Evolutionary conservation across 2,888 invertebrate genomes (phyloP).

Genomic region (Miltochrista miniata): DNA sequence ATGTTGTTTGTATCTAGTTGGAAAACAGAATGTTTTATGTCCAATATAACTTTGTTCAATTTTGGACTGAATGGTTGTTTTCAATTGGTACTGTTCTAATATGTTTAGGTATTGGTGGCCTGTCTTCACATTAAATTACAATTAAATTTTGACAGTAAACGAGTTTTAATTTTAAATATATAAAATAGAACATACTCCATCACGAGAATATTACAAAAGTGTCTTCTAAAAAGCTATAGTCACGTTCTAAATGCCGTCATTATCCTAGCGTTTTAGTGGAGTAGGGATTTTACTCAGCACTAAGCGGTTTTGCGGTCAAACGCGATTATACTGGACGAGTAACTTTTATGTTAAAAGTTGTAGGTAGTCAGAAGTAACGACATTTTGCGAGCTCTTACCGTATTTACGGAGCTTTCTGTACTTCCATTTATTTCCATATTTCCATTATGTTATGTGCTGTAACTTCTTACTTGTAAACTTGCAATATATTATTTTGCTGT

Average conservation of each 20-base stretch:
- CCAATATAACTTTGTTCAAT: constrained; percentile 25
- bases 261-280: constrained; percentile 22
- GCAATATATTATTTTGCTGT: no score
- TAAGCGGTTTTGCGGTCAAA: constrained; percentile 34
- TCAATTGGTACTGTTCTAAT: constrained; percentile 14
- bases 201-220: not conserved
- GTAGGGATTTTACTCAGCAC: constrained; percentile 26
- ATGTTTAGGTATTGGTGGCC: no score
- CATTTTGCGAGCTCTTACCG: constrained; percentile 25
- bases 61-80: constrained; percentile 9
- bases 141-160: no score
- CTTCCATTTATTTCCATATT: no score
- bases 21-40: not conserved
- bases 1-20: constrained; percentile 11
- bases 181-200: not conserved
- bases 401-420: not conserved
- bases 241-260: constrained; percentile 17
- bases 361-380: constrained; percentile 24
- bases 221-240: constrained; percentile 10
- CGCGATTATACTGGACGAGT: constrained; percentile 27
- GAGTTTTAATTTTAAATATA: not conserved
- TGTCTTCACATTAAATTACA: no score
- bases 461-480: no score
- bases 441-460: no score
- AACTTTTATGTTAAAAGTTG: constrained; percentile 39